Base-by-base conservation (phyloP, 1,140 invertebrate species). In the Nixonia krombeini region DNA sequence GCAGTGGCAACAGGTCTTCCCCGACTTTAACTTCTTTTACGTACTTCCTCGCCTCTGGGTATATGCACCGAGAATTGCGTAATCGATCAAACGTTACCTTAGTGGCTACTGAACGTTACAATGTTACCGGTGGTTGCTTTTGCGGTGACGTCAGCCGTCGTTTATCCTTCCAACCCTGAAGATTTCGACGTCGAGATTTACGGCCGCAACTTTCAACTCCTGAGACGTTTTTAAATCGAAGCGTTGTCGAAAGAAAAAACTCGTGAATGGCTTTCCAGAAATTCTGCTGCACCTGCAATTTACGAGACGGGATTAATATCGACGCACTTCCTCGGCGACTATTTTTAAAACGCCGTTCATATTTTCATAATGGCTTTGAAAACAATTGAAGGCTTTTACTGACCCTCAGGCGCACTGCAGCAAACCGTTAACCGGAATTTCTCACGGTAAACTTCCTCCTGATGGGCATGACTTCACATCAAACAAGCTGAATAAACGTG, bases 371-470 rank as follows among this genome's bases (percentile, higher is more conserved):
- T n/a, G n/a, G n/a, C n/a, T n/a, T n/a, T n/a, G n/a, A n/a, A n/a
- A n/a, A n/a, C n/a, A n/a, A n/a, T n/a, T n/a, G n/a, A n/a, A n/a
- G n/a, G n/a, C n/a, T n/a, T n/a, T n/a, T n/a, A n/a, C n/a, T n/a
- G n/a, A 47, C 29, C 57, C 62, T 63, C 18, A 8, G 13, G n/a
- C n/a, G n/a, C n/a, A n/a, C 28, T 66, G 55, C 44, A 58, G 46
- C 52, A 64, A 68, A 79, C 81, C 79, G 81, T 83, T 83, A 83
- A 68, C 75, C 75, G 80, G 78, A 79, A 79, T 70, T 59, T 65
- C 46, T 63, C 61, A 49, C 29, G 55, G 51, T 53, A 69, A 46
- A 38, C 61, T 74, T 72, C 67, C 58, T 59, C 59, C 57, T 40
- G 21, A 44, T 51, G 18, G 55, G 35, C 44, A 35, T 46, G 42